Conservation (phyloP, 2,113 vertebrate species). For the Brachypteracias leptosomus region DNA sequence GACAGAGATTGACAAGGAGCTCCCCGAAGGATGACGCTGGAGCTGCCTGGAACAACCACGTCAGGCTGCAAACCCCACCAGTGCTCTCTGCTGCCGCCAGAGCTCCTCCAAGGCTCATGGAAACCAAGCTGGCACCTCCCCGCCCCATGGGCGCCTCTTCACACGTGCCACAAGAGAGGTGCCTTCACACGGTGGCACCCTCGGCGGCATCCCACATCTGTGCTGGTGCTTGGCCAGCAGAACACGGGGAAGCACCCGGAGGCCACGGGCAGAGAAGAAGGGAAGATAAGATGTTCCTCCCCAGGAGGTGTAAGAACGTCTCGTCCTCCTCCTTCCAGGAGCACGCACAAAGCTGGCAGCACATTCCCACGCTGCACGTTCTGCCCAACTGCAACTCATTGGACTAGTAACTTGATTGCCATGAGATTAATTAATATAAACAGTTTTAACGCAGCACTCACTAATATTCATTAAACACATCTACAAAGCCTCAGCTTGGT, state of each 20-base stretch:
- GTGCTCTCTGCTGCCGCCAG: background rate
- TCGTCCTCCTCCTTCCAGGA: background rate
- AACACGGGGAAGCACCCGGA: background rate
- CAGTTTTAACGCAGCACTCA: background rate
- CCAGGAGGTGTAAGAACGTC: background rate
- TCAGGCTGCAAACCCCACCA: background rate
- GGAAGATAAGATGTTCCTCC: background rate
- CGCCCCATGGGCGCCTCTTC: background rate
- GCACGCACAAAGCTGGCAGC: background rate
- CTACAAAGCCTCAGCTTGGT: background rate
- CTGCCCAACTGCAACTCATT: background rate
- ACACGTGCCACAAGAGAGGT: background rate
- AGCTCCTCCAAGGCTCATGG: background rate
- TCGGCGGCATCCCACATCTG: background rate
- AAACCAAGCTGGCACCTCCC: background rate
- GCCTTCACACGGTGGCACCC: background rate
- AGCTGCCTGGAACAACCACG: background rate
- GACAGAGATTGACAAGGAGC: background rate
- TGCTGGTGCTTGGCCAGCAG: background rate
- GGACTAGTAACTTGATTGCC: background rate
- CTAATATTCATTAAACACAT: too few species aligned
- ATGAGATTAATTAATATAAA: too few species aligned
- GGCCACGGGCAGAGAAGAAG: background rate
- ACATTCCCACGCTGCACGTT: background rate
- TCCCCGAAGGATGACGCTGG: background rate